A percentile compares a stretch with the other conserved stretches of the same genome.
These are phyloP conservation scores for Rhinolophus sinicus DNA, from an alignment of 2,113 vertebrate species.

Conservation along the genomic window DNA sequence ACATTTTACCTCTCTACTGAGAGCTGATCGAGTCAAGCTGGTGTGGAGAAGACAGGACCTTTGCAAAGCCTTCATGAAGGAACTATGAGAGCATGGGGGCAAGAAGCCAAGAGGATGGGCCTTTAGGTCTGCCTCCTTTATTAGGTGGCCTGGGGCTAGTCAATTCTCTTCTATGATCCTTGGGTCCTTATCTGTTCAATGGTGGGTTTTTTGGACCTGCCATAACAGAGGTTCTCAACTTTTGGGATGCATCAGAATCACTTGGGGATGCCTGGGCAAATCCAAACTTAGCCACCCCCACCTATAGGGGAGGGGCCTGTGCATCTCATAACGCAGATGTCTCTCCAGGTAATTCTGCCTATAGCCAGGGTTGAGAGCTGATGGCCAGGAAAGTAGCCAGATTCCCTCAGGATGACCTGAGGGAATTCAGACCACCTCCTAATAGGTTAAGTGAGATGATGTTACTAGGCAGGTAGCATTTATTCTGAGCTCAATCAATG, in stretches of 20 bases:
- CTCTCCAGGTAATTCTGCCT: neutral
- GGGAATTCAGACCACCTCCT: slow-evolving; percentile 2
- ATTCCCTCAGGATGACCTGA: neutral
- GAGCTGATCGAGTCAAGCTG: neutral
- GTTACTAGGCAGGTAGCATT: neutral
- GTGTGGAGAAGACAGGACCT: neutral
- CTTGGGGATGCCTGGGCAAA: neutral
- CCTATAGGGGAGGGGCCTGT: rapidly evolving
- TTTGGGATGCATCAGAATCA: neutral
- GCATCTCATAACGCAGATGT: neutral
- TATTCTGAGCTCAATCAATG: neutral
- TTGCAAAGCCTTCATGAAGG: neutral
- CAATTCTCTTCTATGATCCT: neutral
- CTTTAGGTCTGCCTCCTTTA: neutral
- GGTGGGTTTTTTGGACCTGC: neutral
- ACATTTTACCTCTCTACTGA: neutral
- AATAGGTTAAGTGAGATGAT: neutral
- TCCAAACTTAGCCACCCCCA: neutral
- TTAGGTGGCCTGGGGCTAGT: rapidly evolving
- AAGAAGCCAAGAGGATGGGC: neutral
- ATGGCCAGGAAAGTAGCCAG: neutral
- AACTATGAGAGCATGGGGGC: neutral
- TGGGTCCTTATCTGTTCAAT: neutral
- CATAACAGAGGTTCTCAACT: neutral
- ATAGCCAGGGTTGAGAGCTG: neutral